phyloP scores from a whole-genome alignment of 2,888 invertebrate genomes.

The Apotomis betuletana region DNA sequence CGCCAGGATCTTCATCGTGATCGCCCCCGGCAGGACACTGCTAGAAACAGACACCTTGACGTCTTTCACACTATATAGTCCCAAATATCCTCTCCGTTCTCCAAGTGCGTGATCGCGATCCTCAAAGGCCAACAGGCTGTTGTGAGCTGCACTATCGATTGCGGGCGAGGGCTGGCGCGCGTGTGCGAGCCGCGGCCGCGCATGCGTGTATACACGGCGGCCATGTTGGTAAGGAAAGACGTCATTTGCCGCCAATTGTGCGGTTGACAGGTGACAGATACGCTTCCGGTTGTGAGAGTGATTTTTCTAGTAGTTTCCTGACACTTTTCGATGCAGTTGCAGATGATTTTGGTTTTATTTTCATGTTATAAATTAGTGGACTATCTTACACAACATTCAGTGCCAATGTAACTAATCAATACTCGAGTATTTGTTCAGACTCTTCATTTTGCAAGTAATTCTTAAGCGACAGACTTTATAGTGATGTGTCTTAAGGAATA shows the following conservation, averaged over 20 bases:
- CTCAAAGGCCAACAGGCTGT: constrained; percentile 77
- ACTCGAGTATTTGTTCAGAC: too few species aligned
- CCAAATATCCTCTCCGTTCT: constrained; percentile 54
- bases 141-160: constrained; percentile 78
- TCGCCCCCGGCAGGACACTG: constrained; percentile 74
- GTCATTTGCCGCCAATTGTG: constrained; percentile 59
- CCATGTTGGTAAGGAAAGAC: constrained; percentile 66
- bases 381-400: too few species aligned
- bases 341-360: constrained; percentile 4
- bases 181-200: constrained; percentile 61
- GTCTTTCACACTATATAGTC: constrained; percentile 57
- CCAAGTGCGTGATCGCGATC: constrained; percentile 58
- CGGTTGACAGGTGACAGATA: constrained; percentile 64
- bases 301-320: constrained; percentile 26
- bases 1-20: constrained; percentile 80
- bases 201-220: constrained; percentile 38
- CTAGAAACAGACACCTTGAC: constrained; percentile 78
- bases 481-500: too few species aligned
- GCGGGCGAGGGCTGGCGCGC: constrained; percentile 60
- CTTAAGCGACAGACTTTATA: too few species aligned
- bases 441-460: too few species aligned
- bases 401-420: too few species aligned
- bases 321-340: constrained; percentile 1
- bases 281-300: constrained; percentile 27
- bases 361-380: background rate